Evolutionary conservation across 2,113 vertebrate species (phyloP), one percentile per base, ranked within the genome.

Genomic region (Mola mola): DNA sequence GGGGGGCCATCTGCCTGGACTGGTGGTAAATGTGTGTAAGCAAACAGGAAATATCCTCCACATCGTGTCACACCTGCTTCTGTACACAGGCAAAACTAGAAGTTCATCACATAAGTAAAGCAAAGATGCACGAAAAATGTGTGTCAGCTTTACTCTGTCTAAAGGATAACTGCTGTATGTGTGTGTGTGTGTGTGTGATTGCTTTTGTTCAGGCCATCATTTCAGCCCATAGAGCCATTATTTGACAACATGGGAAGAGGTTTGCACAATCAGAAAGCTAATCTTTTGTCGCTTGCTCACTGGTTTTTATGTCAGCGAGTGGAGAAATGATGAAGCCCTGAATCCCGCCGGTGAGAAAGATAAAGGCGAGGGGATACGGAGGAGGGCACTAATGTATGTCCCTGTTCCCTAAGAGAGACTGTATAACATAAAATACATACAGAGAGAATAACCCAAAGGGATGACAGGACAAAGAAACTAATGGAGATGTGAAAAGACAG

Each of bases 401-500:
- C 62, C 52, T 52, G 50, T 62, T 72, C 42, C 37, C 66, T 73
- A 29, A 72, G 56, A 82, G 74, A 51, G 17, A 42, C 50, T 42
- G 33, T 51, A 63, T 25, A 19, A 42, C 26, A 43, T 36, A 33
- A 41, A 70, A 62, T 48, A 64, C 51, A 51, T 26, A 66, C 29
- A 61, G 20, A 42, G 6, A 24, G 2, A 52, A 9, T 25, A 56
- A 81, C 75, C 78, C 56, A 22, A 68, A 66, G 79, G 78, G 31
- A 70, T 3, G 36, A 50, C 37, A 24, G 65, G 58, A 68, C 76
- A 84, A 72, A 86, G 66, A 64, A 75, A 79, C 77, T 76, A 83
- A 83, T 81, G 80, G 82, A 86, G 60, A 88, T 84, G 63, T 79
- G 69, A 85, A 75, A 82, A 85, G 78, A 88, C 78, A 83, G 64